Evolutionary conservation across 2,888 invertebrate species (phyloP), one percentile per base, ranked within the genome.

Genomic region (Athalia rosae): DNA sequence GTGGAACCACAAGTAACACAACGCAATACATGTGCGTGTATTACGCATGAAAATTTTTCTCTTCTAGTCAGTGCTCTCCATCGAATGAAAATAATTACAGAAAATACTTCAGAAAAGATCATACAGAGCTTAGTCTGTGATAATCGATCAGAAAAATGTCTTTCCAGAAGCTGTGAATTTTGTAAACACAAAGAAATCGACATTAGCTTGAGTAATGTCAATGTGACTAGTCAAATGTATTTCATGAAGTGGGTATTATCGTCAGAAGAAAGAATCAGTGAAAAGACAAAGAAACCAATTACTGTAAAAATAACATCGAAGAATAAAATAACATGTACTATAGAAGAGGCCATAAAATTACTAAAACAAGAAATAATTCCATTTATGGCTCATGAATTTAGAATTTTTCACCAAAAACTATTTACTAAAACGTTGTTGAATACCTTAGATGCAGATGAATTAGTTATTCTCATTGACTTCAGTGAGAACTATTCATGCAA

Each of bases 401-500:
- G n/a, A n/a, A n/a, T n/a, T n/a, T n/a, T n/a, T n/a, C n/a, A n/a
- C n/a, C n/a, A n/a, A n/a, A n/a, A n/a, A n/a, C n/a, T n/a, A n/a
- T n/a, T n/a, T n/a, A n/a, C n/a, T n/a, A n/a, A n/a, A n/a, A n/a
- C n/a, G n/a, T n/a, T n/a, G n/a, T n/a, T n/a, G n/a, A n/a, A n/a
- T n/a, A n/a, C n/a, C n/a, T n/a, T n/a, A n/a, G n/a, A n/a, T n/a
- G n/a, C 50, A 8, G 71, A 82, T 61, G 82, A 85, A 61, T 71
- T 76, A 8, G 67, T 86, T 4, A 79, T 84, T 45, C 85, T 86
- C 76, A 81, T 85, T 76, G 85, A 89, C 79, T 90, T 90, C 81
- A 82, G 84, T 4, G 88, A 89, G 83, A 90, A 89, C 76, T 89
- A 84, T 81, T 78, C 73, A 5, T 83, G 84, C 58, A 86, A 87